Base-by-base conservation (phyloP, 2,888 invertebrate genomes). In the Salticus scenicus region DNA sequence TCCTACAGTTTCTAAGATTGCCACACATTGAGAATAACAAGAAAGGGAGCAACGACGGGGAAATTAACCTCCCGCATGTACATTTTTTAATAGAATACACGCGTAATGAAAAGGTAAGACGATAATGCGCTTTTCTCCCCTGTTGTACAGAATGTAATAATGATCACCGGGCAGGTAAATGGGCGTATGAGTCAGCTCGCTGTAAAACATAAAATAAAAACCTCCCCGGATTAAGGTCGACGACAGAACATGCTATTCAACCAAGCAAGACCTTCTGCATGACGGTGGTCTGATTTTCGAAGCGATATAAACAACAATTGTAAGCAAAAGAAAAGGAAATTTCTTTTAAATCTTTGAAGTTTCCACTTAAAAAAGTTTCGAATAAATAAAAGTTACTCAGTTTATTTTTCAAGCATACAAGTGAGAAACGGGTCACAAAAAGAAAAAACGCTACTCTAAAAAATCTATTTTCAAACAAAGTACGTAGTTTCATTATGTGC, bases 161-260 rank as follows among this genome's bases (percentile, higher is more conserved):
- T 57, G 57, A 57, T 57, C 57, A 24, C 24, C 24, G 57, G 57
- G 57, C 57, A 57, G 66, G 66, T 66, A 66, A 37, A 66, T 66
- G 66, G n/a, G n/a, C 12, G 66, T 17, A 33, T 66, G 66, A 66
- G 31, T 66, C 30, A 66, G 10, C 30, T 66, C n/a, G n/a, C n/a
- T n/a, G 66, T 66, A 33, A n/a, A 14, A 66, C 24, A 30, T n/a
- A n/a, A n/a, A n/a, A n/a, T n/a, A n/a, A n/a, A 24, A 57, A 31
- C 10, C 31, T 7, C 8, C 31, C 8, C 24, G 24, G 66, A 66
- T 66, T 66, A 66, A 66, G 66, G 66, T 66, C 66, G 66, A 33
- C 0, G 20, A 17, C 8, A 64, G 64, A 14, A 64, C 28, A 64
- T 31, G 31, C 66, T 17, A 66, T 31, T 8, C 33, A 31, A 8